A percentile compares a stretch with the other conserved stretches of the same genome.
phyloP scores from a whole-genome alignment of 2,888 invertebrate species.

The Platynereis dumerilii region DNA sequence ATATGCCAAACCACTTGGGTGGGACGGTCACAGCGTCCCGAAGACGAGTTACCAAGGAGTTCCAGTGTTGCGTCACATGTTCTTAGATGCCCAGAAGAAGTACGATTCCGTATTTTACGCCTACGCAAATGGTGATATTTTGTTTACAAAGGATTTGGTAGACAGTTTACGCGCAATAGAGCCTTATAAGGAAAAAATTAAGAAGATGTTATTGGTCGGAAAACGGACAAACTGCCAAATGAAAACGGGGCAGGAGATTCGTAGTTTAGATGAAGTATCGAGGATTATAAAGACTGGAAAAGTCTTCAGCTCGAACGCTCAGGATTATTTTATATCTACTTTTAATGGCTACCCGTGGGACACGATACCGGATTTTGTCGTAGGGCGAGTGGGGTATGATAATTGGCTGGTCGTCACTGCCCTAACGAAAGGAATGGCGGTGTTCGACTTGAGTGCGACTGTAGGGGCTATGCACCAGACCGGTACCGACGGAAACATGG shows the following conservation, averaged over 20 bases:
- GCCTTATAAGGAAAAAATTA: background rate
- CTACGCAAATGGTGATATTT: slow-evolving; percentile 26
- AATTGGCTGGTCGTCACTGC: slow-evolving; percentile 29
- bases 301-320: slow-evolving; percentile 21
- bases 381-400: slow-evolving; percentile 28
- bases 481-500: slow-evolving; percentile 20
- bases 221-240: slow-evolving; percentile 19
- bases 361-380: slow-evolving; percentile 27
- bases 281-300: slow-evolving; percentile 6
- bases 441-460: slow-evolving; percentile 19
- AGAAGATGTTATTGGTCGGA: slow-evolving; percentile 23
- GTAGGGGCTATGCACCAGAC: slow-evolving; percentile 27
- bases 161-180: slow-evolving; percentile 8
- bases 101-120: slow-evolving; percentile 22
- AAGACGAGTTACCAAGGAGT: slow-evolving; percentile 6
- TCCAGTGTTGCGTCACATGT: slow-evolving; percentile 26
- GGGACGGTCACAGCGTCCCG: slow-evolving; percentile 13
- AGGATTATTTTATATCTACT: slow-evolving; percentile 22
- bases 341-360: slow-evolving; percentile 25
- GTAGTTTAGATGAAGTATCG: background rate
- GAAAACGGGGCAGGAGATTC: background rate
- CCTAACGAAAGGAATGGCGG: slow-evolving; percentile 11
- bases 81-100: slow-evolving; percentile 22
- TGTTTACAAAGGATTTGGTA: slow-evolving; percentile 17
- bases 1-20: slow-evolving; percentile 15